These are phyloP conservation scores for Alethe castanea DNA, from an alignment of 2,113 vertebrate genomes.

Conservation along the genomic window DNA sequence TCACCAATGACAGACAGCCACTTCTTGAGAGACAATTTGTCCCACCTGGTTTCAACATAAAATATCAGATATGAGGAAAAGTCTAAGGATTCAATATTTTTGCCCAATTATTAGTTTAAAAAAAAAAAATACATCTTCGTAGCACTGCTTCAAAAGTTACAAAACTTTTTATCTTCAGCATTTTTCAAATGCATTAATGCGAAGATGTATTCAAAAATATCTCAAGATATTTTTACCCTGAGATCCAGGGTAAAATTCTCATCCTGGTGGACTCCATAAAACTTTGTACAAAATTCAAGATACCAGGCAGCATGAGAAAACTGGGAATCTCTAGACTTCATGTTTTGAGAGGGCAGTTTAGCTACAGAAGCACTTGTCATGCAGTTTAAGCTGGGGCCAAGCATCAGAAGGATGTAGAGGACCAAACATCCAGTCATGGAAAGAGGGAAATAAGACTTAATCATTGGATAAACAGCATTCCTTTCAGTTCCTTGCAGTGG, in stretches of 20 bases:
- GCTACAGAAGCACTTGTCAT: not conserved
- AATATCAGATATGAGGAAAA: not conserved
- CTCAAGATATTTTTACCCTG: not conserved
- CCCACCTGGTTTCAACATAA: not conserved
- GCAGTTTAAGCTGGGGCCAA: not conserved
- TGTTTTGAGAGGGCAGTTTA: not conserved
- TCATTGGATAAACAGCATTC: not conserved
- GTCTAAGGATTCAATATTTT: not conserved
- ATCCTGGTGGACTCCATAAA: not conserved
- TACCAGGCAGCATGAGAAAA: not conserved
- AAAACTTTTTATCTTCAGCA: not conserved
- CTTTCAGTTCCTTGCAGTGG: not conserved
- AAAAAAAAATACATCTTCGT: not conserved
- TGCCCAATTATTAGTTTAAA: not conserved
- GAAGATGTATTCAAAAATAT: not conserved
- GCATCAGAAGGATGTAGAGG: not conserved
- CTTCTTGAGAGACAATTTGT: not conserved
- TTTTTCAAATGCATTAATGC: not conserved
- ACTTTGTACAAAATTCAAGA: not conserved
- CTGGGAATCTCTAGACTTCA: not conserved
- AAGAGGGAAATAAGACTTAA: not conserved
- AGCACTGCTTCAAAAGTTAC: not conserved
- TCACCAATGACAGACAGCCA: not conserved
- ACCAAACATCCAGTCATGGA: not conserved
- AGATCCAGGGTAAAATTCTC: not conserved